These are phyloP conservation scores for Ashinkailepas kermadecensis DNA, from an alignment of 2,888 invertebrate species.

Conservation along the genomic window DNA sequence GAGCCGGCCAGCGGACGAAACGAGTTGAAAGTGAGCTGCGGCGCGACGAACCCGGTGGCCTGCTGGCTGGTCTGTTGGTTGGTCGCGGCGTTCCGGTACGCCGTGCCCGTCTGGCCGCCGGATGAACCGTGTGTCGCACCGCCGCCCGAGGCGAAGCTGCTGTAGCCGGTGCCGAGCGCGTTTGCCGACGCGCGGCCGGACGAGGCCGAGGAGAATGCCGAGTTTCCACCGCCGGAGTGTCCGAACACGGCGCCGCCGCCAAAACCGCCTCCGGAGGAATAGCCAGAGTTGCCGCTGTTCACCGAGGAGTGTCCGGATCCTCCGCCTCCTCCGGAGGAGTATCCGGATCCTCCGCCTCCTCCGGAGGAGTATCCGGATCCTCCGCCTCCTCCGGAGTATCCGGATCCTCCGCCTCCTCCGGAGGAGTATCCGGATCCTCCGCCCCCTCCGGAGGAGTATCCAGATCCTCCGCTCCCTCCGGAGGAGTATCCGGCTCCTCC, in stretches of 20 bases:
- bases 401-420: not conserved
- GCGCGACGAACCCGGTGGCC: not conserved
- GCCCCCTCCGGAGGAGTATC: not conserved
- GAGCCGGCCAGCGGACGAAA: not conserved
- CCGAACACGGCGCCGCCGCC: too few relatives aligned
- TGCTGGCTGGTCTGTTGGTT: not conserved
- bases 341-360: not conserved
- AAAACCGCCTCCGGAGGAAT: too few relatives aligned
- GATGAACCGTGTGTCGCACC: not conserved
- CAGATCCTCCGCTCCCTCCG: not conserved
- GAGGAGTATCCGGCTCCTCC: not conserved
- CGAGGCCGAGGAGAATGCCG: too few relatives aligned
- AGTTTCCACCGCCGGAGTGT: too few relatives aligned
- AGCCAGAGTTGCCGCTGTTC: not conserved
- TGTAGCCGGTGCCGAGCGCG: not conserved
- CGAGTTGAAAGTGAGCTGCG: not conserved
- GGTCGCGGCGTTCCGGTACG: too few relatives aligned
- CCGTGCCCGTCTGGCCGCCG: too few relatives aligned
- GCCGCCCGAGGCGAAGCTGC: not conserved
- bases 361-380: not conserved
- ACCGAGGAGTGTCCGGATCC: not conserved
- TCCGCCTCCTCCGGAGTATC: not conserved
- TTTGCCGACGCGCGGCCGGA: too few relatives aligned
- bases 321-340: not conserved
- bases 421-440: not conserved